A percentile compares a stretch with the other conserved stretches of the same genome.
These are phyloP conservation scores for Ploceus nigricollis DNA, from an alignment of 2,113 vertebrate species.

Conservation along the genomic window DNA sequence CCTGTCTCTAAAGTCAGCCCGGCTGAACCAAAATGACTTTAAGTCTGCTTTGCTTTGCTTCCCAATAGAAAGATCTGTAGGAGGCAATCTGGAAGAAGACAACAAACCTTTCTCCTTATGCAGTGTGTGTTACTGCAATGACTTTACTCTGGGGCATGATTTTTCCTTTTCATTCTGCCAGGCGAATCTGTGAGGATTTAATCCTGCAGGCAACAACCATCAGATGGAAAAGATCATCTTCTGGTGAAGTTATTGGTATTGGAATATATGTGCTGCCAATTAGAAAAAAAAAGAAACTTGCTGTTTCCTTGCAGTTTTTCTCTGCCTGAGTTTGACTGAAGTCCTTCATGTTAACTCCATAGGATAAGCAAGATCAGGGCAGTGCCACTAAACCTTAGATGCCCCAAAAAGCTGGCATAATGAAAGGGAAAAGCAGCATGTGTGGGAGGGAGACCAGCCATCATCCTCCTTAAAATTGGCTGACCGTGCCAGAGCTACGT, in stretches of 20 bases:
- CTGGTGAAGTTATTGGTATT: conserved; percentile 42
- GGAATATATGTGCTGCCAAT: conserved; percentile 11
- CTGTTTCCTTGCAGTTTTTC: not conserved
- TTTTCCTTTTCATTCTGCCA: not conserved
- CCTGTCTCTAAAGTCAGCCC: not conserved
- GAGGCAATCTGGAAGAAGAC: not conserved
- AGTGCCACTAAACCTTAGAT: not conserved
- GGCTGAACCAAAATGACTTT: not conserved
- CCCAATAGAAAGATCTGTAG: not conserved
- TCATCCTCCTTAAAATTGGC: not conserved
- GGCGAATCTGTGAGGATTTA: not conserved
- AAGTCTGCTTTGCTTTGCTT: conserved; percentile 1
- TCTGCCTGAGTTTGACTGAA: not conserved
- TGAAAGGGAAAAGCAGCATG: not conserved
- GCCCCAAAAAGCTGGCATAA: not conserved
- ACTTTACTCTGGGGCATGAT: not conserved
- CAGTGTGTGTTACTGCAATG: not conserved
- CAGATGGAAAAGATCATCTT: conserved; percentile 25
- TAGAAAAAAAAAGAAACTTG: not conserved
- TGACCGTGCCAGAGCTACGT: not conserved
- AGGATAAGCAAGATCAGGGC: not conserved
- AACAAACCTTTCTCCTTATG: not conserved
- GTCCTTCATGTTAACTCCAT: not conserved
- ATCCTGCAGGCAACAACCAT: conserved; percentile 14
- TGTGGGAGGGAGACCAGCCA: not conserved